A percentile compares a stretch with the other conserved stretches of the same genome.
phyloP scores from a whole-genome alignment of 2,113 vertebrate genomes.

The Pseudolaguvia tuberculata region DNA sequence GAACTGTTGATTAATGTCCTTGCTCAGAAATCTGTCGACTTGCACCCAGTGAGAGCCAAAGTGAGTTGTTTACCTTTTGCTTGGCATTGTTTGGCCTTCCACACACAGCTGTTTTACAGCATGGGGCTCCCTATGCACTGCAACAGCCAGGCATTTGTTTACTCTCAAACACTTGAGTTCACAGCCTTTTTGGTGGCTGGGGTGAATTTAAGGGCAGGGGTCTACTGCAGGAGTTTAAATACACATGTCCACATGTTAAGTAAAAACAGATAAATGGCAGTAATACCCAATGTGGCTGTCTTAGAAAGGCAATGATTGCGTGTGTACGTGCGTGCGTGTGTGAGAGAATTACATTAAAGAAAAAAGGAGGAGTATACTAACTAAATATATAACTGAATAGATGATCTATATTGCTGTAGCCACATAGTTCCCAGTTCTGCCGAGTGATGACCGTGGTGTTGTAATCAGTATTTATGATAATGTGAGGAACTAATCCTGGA shows the following conservation, averaged over 20 bases:
- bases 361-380: background rate
- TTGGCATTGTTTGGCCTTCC: conserved; percentile 60
- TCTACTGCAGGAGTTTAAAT: conserved; percentile 48
- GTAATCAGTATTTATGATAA: conserved; percentile 30
- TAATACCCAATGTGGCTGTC: conserved; percentile 11
- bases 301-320: conserved; percentile 3
- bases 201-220: conserved; percentile 39
- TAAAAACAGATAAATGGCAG: conserved; percentile 36
- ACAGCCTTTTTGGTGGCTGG: conserved; percentile 46
- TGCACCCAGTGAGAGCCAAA: conserved; percentile 38
- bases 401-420: background rate
- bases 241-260: conserved; percentile 35
- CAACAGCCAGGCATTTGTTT: conserved; percentile 60
- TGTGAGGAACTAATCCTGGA: conserved; percentile 34
- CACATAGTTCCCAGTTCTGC: background rate
- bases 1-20: background rate
- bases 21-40: conserved; percentile 48
- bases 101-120: conserved; percentile 47
- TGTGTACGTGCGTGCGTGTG: too few species aligned
- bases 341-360: too few species aligned
- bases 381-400: background rate
- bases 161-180: conserved; percentile 55
- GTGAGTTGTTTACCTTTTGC: conserved; percentile 57
- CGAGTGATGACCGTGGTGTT: background rate
- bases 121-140: conserved; percentile 45